phyloP scores from a whole-genome alignment of 2,113 vertebrate genomes.

The Centropristis striata region DNA sequence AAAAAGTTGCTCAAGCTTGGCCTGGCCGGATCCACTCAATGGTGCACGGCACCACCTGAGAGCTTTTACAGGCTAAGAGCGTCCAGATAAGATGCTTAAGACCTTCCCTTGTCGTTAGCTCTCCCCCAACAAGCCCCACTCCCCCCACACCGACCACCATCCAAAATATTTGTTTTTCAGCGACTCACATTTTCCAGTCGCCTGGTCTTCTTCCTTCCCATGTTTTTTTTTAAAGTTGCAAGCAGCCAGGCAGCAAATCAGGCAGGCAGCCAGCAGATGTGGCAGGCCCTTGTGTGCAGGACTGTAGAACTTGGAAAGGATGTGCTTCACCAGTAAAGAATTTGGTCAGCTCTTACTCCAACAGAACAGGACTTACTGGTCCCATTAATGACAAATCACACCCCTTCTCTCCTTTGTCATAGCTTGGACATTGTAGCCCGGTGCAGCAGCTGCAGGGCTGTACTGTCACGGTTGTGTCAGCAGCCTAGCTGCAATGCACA shows the following conservation, averaged over 20 bases:
- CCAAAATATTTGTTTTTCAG: constrained; percentile 59
- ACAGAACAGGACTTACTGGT: constrained; percentile 43
- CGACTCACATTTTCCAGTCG: constrained; percentile 70
- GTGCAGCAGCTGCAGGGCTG: constrained; percentile 33
- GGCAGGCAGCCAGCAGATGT: constrained; percentile 78
- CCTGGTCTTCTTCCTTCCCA: constrained; percentile 40
- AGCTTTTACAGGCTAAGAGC: constrained; percentile 74
- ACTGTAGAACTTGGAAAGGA: constrained; percentile 63
- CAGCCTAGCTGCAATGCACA: neutral
- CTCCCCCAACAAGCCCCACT: neutral
- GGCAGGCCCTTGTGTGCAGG: constrained; percentile 52
- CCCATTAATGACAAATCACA: constrained; percentile 69
- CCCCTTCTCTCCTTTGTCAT: constrained; percentile 23
- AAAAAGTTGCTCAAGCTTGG: constrained; percentile 26
- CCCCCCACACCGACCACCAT: neutral
- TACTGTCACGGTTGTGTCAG: neutral
- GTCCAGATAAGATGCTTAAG: constrained; percentile 75
- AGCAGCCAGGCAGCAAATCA: constrained; percentile 62
- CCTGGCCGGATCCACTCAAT: constrained; percentile 54
- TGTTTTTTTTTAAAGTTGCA: constrained; percentile 10
- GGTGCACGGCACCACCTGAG: constrained; percentile 77
- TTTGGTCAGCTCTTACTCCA: constrained; percentile 57
- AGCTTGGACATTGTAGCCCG: constrained; percentile 7
- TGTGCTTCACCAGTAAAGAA: constrained; percentile 78
- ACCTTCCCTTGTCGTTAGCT: constrained; percentile 38